Evolutionary conservation across 1,140 invertebrate species (phyloP).

Genomic region (Drosophila lacteicornis): DNA sequence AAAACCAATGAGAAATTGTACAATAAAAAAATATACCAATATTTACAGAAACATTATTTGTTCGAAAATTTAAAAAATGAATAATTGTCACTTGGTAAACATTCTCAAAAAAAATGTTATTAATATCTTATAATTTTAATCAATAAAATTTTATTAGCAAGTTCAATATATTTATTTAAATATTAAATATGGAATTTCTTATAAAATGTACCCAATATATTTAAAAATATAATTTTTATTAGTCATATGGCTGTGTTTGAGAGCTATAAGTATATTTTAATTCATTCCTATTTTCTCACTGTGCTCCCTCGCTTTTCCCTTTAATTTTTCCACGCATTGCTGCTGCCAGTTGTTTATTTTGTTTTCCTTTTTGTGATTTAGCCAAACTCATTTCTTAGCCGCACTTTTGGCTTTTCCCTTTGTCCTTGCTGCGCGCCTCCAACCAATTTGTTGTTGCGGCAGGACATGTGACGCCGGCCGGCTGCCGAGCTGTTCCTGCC

Average conservation of each 20-base stretch:
- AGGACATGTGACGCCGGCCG: conserved; percentile 65
- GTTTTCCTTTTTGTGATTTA: conserved; percentile 25
- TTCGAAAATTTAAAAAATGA: too few species aligned
- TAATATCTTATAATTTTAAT: neutral
- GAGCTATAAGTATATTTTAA: neutral
- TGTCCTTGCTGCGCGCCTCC: conserved; percentile 32
- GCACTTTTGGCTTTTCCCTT: conserved; percentile 68
- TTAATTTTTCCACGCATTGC: conserved; percentile 44
- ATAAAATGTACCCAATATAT: too few species aligned
- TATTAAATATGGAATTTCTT: too few species aligned
- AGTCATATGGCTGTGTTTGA: neutral
- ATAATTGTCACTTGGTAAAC: too few species aligned
- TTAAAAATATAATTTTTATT: too few species aligned
- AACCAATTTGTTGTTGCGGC: conserved; percentile 74
- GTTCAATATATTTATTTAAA: too few species aligned
- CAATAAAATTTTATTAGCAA: neutral
- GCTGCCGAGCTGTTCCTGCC: conserved; percentile 18
- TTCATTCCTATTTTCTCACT: conserved; percentile 1
- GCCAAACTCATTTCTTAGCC: conserved; percentile 71
- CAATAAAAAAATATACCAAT: neutral
- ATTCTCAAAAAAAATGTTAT: too few species aligned
- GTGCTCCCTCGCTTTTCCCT: conserved; percentile 15
- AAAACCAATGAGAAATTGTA: conserved; percentile 26
- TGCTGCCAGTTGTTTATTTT: conserved; percentile 27
- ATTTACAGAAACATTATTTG: neutral